Base-by-base conservation (phyloP, 2,797 vertebrate species). In the Rousettus madagascariensis region DNA sequence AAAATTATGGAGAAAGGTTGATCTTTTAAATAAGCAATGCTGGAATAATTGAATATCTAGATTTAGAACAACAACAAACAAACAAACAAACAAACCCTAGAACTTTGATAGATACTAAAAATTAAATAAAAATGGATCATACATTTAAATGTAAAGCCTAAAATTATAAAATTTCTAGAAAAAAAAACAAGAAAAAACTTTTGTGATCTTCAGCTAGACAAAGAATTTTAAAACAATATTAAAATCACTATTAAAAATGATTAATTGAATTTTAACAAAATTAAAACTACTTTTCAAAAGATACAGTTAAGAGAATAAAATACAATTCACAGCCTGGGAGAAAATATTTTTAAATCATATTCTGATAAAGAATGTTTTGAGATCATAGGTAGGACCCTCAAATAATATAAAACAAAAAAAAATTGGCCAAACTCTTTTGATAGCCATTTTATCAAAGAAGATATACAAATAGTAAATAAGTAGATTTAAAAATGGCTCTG, bases 281-380 rank as follows among this genome's bases (percentile, higher is more conserved):
- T 28, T 59, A 69, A 88, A 3, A 86, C 38, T 57, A 8, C 13
- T 17, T 26, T 36, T 82, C 69, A 65, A 91, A 84, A 88, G 38
- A 53, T 26, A 69, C 4, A 28, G 3, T 77, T 20, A 87, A 92
- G 33, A 88, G 19, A 41, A 80, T 71, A 65, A 90, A 90, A 66
- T 30, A 49, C 3, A 92, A 90, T 9, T 74, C 17, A 2, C 13
- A 92, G 17, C 10, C 22, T 63, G 17, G 24, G 11, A 68, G 11
- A 87, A 75, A 93, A 91, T 84, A 91, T 83, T 66, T 87, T 4
- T 5, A 33, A 86, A 82, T 61, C 43, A 28, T n/a, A n/a, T 66
- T 28, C 24, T 49, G 7, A 30, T 68, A 41, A 91, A 86, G 33
- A 36, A 59, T 12, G 3, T 75, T 82, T 59, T 12, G 2, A 51